These are phyloP conservation scores for Andrena trimmerana DNA, from an alignment of 2,888 invertebrate genomes.

Conservation along the genomic window DNA sequence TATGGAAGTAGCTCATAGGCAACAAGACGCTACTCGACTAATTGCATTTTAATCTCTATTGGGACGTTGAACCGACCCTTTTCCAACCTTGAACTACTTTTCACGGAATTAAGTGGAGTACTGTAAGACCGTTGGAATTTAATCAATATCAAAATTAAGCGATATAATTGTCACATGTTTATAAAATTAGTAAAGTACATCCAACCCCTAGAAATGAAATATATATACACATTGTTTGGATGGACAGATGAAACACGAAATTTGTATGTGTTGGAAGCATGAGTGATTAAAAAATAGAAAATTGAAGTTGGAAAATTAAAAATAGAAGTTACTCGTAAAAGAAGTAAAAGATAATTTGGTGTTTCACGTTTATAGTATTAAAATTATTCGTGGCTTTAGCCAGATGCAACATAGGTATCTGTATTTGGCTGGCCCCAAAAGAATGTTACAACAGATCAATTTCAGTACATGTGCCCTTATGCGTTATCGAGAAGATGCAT, in stretches of 20 bases:
- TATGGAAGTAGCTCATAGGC: neutral
- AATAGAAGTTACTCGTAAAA: no score
- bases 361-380: neutral
- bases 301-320: neutral
- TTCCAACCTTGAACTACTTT: constrained; percentile 44
- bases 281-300: neutral
- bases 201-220: neutral
- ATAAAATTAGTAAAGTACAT: no score
- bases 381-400: neutral
- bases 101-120: neutral
- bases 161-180: neutral
- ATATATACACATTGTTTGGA: neutral
- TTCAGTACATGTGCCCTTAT: neutral
- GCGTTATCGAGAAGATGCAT: constrained; percentile 15
- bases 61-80: constrained; percentile 10
- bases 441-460: constrained; percentile 25
- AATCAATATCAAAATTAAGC: neutral
- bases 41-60: constrained; percentile 48
- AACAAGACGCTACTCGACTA: constrained; percentile 19
- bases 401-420: constrained; percentile 21
- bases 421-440: neutral
- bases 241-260: neutral
- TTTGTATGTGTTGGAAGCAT: neutral
- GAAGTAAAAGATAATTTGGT: no score
- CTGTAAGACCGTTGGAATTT: neutral